Conservation (phyloP, 2,797 vertebrate species). For the Darevskia mixta region DNA sequence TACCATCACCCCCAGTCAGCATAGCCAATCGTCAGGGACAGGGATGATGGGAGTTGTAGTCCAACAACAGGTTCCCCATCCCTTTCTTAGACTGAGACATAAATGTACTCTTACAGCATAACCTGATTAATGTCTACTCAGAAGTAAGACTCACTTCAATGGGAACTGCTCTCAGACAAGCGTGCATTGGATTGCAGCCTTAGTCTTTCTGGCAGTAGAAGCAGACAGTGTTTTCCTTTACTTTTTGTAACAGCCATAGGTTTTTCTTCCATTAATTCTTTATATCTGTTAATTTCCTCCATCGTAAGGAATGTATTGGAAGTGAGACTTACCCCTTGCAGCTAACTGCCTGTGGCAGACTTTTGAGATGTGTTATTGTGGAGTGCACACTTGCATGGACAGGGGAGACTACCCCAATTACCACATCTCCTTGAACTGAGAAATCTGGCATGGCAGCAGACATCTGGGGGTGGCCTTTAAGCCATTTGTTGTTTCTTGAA, state of each 20-base stretch:
- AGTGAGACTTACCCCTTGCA: neutral
- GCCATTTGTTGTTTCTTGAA: neutral
- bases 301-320: neutral
- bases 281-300: neutral
- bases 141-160: too few relatives aligned
- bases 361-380: neutral
- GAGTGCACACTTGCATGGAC: neutral
- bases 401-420: neutral
- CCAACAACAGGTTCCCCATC: too few relatives aligned
- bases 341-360: neutral
- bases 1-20: too few relatives aligned
- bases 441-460: neutral
- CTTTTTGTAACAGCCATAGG: neutral
- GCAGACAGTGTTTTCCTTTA: neutral
- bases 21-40: too few relatives aligned
- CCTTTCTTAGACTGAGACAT: too few relatives aligned
- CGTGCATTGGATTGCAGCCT: too few relatives aligned
- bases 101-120: too few relatives aligned
- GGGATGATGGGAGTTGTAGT: too few relatives aligned
- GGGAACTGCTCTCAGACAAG: too few relatives aligned
- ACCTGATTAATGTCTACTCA: too few relatives aligned
- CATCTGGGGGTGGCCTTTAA: neutral
- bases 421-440: neutral
- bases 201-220: too few relatives aligned
- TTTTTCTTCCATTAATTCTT: neutral